Conservation (phyloP, 2,888 invertebrate species). For the Emmelina monodactyla region DNA sequence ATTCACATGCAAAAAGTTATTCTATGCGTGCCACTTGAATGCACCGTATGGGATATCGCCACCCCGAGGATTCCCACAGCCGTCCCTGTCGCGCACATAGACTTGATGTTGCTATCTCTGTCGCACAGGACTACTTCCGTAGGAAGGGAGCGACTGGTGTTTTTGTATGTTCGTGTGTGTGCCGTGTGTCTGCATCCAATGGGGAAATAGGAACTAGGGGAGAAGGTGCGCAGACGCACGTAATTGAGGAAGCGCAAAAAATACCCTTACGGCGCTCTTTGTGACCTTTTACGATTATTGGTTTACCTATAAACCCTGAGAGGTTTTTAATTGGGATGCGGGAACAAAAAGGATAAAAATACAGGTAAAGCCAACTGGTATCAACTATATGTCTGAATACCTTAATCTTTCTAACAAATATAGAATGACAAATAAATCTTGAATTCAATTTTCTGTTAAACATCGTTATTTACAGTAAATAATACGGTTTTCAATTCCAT, state of each 20-base stretch:
- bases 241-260: slow-evolving; percentile 7
- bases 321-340: too few relatives aligned
- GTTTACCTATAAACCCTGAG: too few relatives aligned
- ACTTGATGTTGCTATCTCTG: slow-evolving; percentile 18
- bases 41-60: slow-evolving; percentile 59
- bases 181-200: slow-evolving; percentile 37
- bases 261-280: slow-evolving; percentile 1
- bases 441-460: too few relatives aligned
- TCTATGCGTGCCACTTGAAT: slow-evolving; percentile 41
- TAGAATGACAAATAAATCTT: too few relatives aligned
- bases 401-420: too few relatives aligned
- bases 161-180: slow-evolving; percentile 51
- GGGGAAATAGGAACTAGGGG: too few relatives aligned
- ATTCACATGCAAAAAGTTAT: slow-evolving; percentile 14
- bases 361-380: too few relatives aligned
- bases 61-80: slow-evolving; percentile 61
- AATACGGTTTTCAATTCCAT: too few relatives aligned
- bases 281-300: slow-evolving; percentile 7
- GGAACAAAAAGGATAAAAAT: too few relatives aligned
- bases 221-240: slow-evolving; percentile 17
- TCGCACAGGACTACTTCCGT: slow-evolving; percentile 44
- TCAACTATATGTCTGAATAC: too few relatives aligned
- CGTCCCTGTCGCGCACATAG: slow-evolving; percentile 27
- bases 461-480: too few relatives aligned
- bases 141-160: slow-evolving; percentile 37